phyloP scores from a whole-genome alignment of 1,140 invertebrate species.

The Cydia pomonella region DNA sequence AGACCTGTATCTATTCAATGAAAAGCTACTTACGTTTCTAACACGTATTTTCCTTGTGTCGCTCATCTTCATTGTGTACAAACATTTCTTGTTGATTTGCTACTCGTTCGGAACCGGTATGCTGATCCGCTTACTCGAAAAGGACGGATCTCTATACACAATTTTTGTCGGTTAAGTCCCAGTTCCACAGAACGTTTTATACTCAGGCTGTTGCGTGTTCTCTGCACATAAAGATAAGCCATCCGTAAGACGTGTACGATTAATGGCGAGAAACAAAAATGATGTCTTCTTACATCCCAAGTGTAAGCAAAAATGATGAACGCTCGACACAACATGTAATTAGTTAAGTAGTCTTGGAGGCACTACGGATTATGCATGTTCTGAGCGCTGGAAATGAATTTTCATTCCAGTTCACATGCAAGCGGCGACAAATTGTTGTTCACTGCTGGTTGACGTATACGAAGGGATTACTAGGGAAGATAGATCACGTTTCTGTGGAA shows the following conservation, averaged over 20 bases:
- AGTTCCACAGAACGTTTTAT: slow-evolving; percentile 36
- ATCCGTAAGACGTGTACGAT: slow-evolving; percentile 52
- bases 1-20: neutral
- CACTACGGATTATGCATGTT: slow-evolving; percentile 26
- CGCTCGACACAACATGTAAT: slow-evolving; percentile 1
- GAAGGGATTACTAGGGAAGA: neutral
- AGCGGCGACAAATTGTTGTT: slow-evolving; percentile 9
- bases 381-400: slow-evolving; percentile 27
- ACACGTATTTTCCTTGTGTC: neutral
- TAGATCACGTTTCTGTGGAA: slow-evolving; percentile 2
- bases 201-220: slow-evolving; percentile 46
- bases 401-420: slow-evolving; percentile 20
- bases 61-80: slow-evolving; percentile 11
- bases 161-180: slow-evolving; percentile 37
- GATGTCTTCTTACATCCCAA: slow-evolving; percentile 41
- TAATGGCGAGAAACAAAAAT: slow-evolving; percentile 51
- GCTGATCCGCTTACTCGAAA: neutral
- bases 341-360: slow-evolving; percentile 25
- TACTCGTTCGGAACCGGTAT: slow-evolving; percentile 1
- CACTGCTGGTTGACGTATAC: slow-evolving; percentile 1
- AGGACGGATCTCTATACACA: slow-evolving; percentile 1
- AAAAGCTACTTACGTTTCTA: neutral
- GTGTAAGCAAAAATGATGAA: slow-evolving; percentile 25
- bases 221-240: slow-evolving; percentile 55
- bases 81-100: slow-evolving; percentile 30